A percentile compares a stretch with the other conserved stretches of the same genome.
Evolutionary conservation across 1,140 invertebrate species (phyloP).

Genomic region (Sminthurinus signatus): DNA sequence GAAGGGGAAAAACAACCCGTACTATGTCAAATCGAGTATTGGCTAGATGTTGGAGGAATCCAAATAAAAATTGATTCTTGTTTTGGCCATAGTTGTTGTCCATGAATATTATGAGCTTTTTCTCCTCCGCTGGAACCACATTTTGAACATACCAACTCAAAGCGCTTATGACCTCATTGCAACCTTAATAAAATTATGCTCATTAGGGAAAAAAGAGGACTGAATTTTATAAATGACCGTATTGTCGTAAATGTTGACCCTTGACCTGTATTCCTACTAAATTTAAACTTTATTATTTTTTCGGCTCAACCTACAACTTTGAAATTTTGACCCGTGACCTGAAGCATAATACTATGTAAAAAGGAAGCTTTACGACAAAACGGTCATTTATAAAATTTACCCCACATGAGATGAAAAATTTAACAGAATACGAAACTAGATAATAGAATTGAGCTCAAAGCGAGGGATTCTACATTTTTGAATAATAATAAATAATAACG

Average conservation of each 20-base stretch:
- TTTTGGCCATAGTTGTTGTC: constrained; percentile 42
- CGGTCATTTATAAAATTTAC: not conserved
- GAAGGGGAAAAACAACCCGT: not conserved
- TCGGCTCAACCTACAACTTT: not conserved
- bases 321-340: too few species aligned
- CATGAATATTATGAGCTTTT: constrained; percentile 32
- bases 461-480: too few species aligned
- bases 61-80: constrained; percentile 18
- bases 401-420: too few species aligned
- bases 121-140: constrained; percentile 3
- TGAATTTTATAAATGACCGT: not conserved
- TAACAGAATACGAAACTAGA: too few species aligned
- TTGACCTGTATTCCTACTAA: not conserved
- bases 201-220: not conserved
- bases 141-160: constrained; percentile 8
- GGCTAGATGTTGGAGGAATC: not conserved
- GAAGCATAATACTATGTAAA: too few species aligned
- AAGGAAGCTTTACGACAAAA: not conserved
- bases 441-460: too few species aligned
- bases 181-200: not conserved
- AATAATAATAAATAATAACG: too few species aligned
- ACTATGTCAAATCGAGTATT: not conserved
- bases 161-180: constrained; percentile 14
- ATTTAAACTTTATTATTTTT: not conserved
- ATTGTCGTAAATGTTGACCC: not conserved